Evolutionary conservation across 2,888 invertebrate species (phyloP).

Genomic region (Mimumesa dahlbomi): DNA sequence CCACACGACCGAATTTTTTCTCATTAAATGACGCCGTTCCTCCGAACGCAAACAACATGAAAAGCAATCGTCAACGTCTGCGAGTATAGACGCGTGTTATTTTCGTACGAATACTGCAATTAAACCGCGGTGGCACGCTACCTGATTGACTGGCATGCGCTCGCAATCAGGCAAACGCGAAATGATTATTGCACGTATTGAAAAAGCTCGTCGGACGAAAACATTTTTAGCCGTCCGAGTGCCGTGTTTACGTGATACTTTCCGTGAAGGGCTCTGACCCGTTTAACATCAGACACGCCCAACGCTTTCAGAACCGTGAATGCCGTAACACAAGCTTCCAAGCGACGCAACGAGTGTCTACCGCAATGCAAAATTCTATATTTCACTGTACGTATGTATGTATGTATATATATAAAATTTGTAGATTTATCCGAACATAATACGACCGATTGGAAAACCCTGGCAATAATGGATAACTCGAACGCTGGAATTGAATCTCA

Average conservation of each 20-base stretch:
- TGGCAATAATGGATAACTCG: too few species aligned
- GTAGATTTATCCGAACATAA: too few species aligned
- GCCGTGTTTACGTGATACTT: conserved; percentile 26
- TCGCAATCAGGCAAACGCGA: neutral
- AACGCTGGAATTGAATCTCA: too few species aligned
- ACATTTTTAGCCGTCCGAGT: conserved; percentile 25
- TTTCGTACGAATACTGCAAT: conserved; percentile 11
- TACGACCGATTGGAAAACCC: too few species aligned
- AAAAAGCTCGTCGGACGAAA: conserved; percentile 3
- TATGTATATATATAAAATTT: too few species aligned
- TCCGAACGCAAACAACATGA: conserved; percentile 26
- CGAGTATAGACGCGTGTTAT: conserved; percentile 29
- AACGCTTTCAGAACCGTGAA: conserved; percentile 24
- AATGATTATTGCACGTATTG: conserved; percentile 8
- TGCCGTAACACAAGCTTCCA: conserved; percentile 11
- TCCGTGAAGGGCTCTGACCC: conserved; percentile 43
- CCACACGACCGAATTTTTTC: conserved; percentile 3
- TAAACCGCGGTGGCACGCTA: conserved; percentile 2
- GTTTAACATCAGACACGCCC: conserved; percentile 39
- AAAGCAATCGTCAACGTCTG: conserved; percentile 19
- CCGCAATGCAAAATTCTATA: neutral
- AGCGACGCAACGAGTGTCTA: neutral
- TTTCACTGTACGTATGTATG: too few species aligned
- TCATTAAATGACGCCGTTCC: conserved; percentile 13
- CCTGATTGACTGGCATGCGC: neutral